Conservation (phyloP, 2,888 invertebrate species). For the Drosophila incognita region DNA sequence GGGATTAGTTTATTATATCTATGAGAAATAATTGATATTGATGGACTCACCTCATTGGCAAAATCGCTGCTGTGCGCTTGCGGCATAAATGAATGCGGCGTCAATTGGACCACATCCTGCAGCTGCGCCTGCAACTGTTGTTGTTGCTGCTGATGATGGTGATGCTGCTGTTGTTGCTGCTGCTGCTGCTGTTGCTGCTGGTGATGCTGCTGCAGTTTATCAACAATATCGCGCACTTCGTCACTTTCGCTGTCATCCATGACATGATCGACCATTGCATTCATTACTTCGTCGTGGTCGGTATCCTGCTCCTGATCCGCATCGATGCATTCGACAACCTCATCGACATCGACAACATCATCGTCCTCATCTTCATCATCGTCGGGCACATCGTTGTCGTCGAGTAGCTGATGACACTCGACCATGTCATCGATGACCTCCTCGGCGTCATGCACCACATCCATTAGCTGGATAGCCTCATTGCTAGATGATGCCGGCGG, state of each 20-base stretch:
- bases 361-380: slow-evolving; percentile 62
- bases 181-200: slow-evolving; percentile 77
- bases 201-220: slow-evolving; percentile 79
- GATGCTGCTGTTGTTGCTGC: slow-evolving; percentile 65
- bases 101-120: slow-evolving; percentile 64
- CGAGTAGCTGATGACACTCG: slow-evolving; percentile 60
- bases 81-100: slow-evolving; percentile 67
- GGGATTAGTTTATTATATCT: not conserved
- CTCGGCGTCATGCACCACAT: slow-evolving; percentile 59
- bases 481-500: slow-evolving; percentile 21
- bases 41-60: slow-evolving; percentile 63
- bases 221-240: slow-evolving; percentile 81
- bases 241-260: slow-evolving; percentile 64
- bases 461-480: slow-evolving; percentile 67
- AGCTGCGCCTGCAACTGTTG: slow-evolving; percentile 59
- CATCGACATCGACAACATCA: slow-evolving; percentile 59
- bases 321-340: slow-evolving; percentile 70
- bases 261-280: slow-evolving; percentile 58
- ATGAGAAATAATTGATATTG: not conserved
- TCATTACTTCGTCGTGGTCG: slow-evolving; percentile 55
- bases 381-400: slow-evolving; percentile 48
- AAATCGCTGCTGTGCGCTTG: slow-evolving; percentile 64
- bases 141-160: slow-evolving; percentile 49
- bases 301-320: slow-evolving; percentile 58
- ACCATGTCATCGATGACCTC: slow-evolving; percentile 66